Evolutionary conservation across 1,140 invertebrate genomes (phyloP), one percentile per base, ranked within the genome.

Genomic region (Sitophilus oryzae): DNA sequence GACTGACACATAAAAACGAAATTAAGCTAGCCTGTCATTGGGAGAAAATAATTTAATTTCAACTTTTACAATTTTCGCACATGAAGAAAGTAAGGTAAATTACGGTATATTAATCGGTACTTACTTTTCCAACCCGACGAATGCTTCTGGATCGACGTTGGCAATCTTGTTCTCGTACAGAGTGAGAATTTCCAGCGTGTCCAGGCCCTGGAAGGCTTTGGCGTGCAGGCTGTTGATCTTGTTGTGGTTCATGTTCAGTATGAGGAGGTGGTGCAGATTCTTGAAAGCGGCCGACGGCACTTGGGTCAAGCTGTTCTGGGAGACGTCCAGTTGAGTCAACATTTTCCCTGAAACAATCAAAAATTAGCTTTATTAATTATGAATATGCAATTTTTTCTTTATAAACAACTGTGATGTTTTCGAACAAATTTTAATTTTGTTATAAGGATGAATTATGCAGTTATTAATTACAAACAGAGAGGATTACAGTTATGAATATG

Each of bases 191-290:
- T 91, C 88, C 41, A 92, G 75, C 3, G 89, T 89, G 56, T 89
- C 86, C 58, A 93, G 77, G 1, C 89, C 89, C 60, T 87, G 79
- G 63, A 95, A 93, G 15, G 89, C 89, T 47, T 80, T 81, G 34
- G 80, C 78, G 61, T 88, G 87, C 15, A 94, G 77, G 40, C 79
- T 80, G 11, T 74, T 80, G 54, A 91, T 85, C 65, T 87, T 89
- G 69, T 95, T 95, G 71, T 91, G 87, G 70, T 93, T 92, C 73
- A 95, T 80, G 70, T 92, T 93, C 11, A 95, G 76, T 60, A 92
- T 91, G 34, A 91, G 79, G 48, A 93, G 77, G 64, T 86, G 83
- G 67, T 88, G 85, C 23, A 93, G 81, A 65, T 83, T 83, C 62
- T 82, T 82, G 52, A 93, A 78, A 1, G 91, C 88, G 23, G 77